Percentiles rank a stretch among this genome's conserved stretches.
Conservation (phyloP, 2,797 vertebrate species). For the Aeoliscus strigatus region DNA sequence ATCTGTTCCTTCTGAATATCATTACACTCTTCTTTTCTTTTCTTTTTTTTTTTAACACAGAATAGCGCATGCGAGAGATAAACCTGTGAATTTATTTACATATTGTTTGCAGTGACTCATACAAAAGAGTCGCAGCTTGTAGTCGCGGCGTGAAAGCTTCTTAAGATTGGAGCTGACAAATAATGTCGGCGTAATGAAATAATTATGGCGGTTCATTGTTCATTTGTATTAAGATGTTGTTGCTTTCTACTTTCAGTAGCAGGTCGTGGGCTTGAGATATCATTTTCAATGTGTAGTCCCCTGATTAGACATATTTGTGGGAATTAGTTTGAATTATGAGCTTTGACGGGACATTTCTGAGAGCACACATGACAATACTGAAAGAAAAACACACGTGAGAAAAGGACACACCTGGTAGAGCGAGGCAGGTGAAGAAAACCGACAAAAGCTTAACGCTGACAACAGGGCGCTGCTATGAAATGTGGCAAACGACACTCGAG, state of each 20-base stretch:
- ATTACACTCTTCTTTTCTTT: slow-evolving; percentile 28
- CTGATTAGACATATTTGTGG: no score
- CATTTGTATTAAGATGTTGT: no score
- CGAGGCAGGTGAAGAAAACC: slow-evolving; percentile 2
- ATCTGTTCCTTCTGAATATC: slow-evolving; percentile 38
- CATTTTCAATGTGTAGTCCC: no score
- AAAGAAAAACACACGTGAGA: slow-evolving; percentile 26
- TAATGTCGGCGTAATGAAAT: no score
- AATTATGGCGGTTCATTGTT: no score
- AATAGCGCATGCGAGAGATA: slow-evolving; percentile 21
- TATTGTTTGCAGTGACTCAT: slow-evolving; percentile 28
- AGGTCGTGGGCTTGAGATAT: no score
- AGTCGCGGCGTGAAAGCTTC: slow-evolving; percentile 4
- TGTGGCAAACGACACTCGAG: slow-evolving; percentile 24
- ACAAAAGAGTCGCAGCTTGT: slow-evolving; percentile 15
- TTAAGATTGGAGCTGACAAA: slow-evolving; percentile 8
- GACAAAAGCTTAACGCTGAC: slow-evolving; percentile 24
- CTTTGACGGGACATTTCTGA: no score
- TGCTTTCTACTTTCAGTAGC: no score
- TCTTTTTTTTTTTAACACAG: no score
- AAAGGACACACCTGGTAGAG: slow-evolving; percentile 20
- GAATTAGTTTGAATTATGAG: no score
- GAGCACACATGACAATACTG: no score
- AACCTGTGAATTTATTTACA: slow-evolving; percentile 45
- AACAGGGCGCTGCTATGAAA: slow-evolving; percentile 25